Evolutionary conservation across 2,888 invertebrate genomes (phyloP).

Genomic region (Agriotes lineatus): DNA sequence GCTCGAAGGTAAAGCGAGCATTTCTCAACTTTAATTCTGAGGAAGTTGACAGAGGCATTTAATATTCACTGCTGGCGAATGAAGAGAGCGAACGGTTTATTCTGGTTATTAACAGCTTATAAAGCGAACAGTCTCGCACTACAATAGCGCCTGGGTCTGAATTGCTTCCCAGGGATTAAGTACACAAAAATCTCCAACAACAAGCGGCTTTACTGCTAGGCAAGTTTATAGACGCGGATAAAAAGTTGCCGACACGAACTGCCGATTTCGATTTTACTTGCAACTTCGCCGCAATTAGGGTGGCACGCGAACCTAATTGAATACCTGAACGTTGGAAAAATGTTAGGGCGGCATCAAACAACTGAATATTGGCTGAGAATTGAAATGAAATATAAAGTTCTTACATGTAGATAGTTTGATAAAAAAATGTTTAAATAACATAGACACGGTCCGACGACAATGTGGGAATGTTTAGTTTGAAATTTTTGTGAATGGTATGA

Average conservation of each 20-base stretch:
- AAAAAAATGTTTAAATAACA: no score
- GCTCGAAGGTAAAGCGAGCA: conserved; percentile 19
- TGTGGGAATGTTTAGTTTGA: no score
- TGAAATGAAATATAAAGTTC: no score
- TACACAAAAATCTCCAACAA: conserved; percentile 4
- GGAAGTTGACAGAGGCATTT: conserved; percentile 26
- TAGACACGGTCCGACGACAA: no score
- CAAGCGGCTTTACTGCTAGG: conserved; percentile 5
- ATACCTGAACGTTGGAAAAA: neutral
- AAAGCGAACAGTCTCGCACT: conserved; percentile 18
- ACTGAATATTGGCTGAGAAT: no score
- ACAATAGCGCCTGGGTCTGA: conserved; percentile 7
- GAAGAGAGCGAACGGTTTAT: conserved; percentile 24
- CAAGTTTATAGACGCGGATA: conserved; percentile 1
- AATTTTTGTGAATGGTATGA: no score
- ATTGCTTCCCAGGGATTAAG: conserved; percentile 15
- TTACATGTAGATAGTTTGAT: no score
- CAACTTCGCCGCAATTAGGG: conserved; percentile 1
- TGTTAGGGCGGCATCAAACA: no score
- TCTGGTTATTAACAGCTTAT: conserved; percentile 29
- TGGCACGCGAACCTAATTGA: conserved; percentile 11
- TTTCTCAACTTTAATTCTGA: conserved; percentile 21
- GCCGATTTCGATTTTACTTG: conserved; percentile 1
- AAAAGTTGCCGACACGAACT: conserved; percentile 1
- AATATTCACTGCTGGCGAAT: conserved; percentile 19